These are phyloP conservation scores for Bursaphelenchus okinawaensis DNA, from an alignment of 2,888 invertebrate genomes.

Conservation along the genomic window DNA sequence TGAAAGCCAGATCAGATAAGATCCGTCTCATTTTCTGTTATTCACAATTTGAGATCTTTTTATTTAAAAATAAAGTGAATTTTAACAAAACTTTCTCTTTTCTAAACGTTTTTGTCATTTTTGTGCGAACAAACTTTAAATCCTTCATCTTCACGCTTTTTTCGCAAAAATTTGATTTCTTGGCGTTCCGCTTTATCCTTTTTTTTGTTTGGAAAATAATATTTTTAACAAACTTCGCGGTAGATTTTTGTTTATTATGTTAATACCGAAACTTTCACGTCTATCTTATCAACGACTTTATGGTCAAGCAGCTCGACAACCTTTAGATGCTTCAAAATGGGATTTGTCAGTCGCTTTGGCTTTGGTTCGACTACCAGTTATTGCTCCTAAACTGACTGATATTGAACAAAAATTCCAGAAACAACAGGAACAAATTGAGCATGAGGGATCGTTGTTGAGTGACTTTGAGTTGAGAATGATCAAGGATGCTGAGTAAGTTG, in stretches of 20 bases:
- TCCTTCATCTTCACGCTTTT: too few species aligned
- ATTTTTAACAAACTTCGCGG: background rate
- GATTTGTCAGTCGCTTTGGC: constrained; percentile 47
- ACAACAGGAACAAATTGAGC: constrained; percentile 30
- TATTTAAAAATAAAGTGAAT: too few species aligned
- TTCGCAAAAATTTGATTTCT: background rate
- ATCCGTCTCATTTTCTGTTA: too few species aligned
- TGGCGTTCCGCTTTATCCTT: background rate
- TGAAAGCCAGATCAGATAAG: too few species aligned
- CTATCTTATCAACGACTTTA: background rate
- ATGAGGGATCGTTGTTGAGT: constrained; percentile 39
- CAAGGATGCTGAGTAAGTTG: constrained; percentile 43
- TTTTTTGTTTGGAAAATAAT: too few species aligned
- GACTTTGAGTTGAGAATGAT: constrained; percentile 48
- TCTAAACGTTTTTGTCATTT: too few species aligned
- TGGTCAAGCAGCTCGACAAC: background rate
- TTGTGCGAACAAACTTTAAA: too few species aligned
- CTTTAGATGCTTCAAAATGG: constrained; percentile 23
- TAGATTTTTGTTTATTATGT: background rate
- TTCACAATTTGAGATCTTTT: too few species aligned
- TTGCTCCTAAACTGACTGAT: constrained; percentile 44
- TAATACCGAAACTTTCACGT: background rate
- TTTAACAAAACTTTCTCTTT: too few species aligned
- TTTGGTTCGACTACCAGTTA: constrained; percentile 38
- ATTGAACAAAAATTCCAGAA: constrained; percentile 33